A percentile compares a stretch with the other conserved stretches of the same genome.
These are phyloP conservation scores for Polyodon spathula DNA, from an alignment of 2,113 vertebrate species.

Conservation along the genomic window DNA sequence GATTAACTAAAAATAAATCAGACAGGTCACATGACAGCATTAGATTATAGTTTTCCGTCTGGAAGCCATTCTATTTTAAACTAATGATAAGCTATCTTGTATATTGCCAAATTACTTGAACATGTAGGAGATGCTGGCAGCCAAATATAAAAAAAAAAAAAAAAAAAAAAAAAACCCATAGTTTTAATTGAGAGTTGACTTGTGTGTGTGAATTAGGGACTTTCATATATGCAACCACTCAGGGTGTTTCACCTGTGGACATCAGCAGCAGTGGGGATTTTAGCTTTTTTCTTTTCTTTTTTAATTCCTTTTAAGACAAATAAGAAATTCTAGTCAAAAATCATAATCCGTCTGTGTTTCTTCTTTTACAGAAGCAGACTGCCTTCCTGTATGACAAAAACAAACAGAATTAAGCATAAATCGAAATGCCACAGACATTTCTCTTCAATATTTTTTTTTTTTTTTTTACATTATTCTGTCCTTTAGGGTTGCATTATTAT, in stretches of 20 bases:
- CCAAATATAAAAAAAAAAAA: conserved; percentile 45
- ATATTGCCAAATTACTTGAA: conserved; percentile 77
- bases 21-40: conserved; percentile 27
- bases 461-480: not conserved
- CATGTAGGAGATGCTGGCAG: conserved; percentile 62
- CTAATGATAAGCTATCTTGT: conserved; percentile 71
- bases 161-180: conserved; percentile 35
- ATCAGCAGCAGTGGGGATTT: conserved; percentile 23
- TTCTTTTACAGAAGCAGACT: not conserved
- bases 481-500: not conserved
- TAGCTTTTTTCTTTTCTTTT: conserved; percentile 27
- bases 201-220: conserved; percentile 34
- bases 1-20: conserved; percentile 6
- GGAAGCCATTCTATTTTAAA: conserved; percentile 56
- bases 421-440: not conserved
- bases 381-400: not conserved
- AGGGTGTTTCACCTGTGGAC: conserved; percentile 41
- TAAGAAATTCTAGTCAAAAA: not conserved
- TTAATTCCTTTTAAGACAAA: not conserved
- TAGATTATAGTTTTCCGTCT: conserved; percentile 37
- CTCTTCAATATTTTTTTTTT: not conserved
- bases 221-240: conserved; percentile 54
- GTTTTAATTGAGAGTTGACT: conserved; percentile 41
- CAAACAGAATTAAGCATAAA: not conserved
- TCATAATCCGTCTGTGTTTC: not conserved